Evolutionary conservation across 2,797 vertebrate genomes (phyloP).

Genomic region (Pseudochromis fuscus): DNA sequence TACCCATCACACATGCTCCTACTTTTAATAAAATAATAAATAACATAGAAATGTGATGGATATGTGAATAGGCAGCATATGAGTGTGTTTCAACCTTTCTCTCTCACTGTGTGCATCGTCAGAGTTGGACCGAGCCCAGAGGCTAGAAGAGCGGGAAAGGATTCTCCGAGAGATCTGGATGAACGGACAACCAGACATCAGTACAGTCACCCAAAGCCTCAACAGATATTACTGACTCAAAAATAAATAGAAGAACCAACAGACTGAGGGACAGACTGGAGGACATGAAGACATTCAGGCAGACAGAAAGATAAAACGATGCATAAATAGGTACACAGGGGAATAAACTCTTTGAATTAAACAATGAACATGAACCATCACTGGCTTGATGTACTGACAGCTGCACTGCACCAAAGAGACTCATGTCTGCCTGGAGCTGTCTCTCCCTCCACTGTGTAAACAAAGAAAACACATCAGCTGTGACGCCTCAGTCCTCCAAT

Average conservation of each 20-base stretch:
- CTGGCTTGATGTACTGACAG: background rate
- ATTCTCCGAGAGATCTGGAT: constrained; percentile 94
- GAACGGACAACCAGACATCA: constrained; percentile 94
- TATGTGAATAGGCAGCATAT: constrained; percentile 34
- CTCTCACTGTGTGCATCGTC: constrained; percentile 17
- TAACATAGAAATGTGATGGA: constrained; percentile 22
- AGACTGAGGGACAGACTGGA: background rate
- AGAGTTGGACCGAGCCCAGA: constrained; percentile 89
- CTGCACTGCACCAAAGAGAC: constrained; percentile 33
- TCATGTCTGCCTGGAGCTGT: constrained; percentile 12
- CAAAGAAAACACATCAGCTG: constrained; percentile 19
- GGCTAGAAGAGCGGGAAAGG: constrained; percentile 90
- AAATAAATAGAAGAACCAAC: background rate
- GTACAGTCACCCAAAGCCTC: constrained; percentile 89
- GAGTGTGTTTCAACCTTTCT: constrained; percentile 2
- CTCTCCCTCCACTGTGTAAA: constrained; percentile 7
- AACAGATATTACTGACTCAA: constrained; percentile 91
- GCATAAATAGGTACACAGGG: background rate
- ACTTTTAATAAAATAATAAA: constrained; percentile 19
- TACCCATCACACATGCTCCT: constrained; percentile 5
- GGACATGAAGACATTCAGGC: background rate
- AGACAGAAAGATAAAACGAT: background rate
- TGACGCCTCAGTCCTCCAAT: constrained; percentile 20
- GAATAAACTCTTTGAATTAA: constrained; percentile 12
- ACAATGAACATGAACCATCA: constrained; percentile 9